phyloP scores from a whole-genome alignment of 2,113 vertebrate genomes.

The Entelurus aequoreus region DNA sequence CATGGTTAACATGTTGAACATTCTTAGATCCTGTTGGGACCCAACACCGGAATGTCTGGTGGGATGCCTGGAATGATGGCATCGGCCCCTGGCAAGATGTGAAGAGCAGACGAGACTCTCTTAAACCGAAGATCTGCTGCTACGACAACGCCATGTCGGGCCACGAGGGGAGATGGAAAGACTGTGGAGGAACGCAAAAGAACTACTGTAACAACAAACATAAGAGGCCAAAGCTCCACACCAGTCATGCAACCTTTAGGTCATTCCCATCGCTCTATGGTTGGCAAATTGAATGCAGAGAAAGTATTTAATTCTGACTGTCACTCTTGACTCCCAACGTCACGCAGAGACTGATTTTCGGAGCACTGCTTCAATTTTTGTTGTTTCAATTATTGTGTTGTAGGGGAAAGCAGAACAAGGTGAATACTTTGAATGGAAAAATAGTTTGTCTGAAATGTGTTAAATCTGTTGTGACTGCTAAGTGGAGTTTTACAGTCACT shows the following conservation, averaged over 20 bases:
- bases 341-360: constrained; percentile 55
- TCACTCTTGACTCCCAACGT: constrained; percentile 54
- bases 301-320: constrained; percentile 33
- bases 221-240: constrained; percentile 20
- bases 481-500: constrained; percentile 1
- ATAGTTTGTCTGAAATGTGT: constrained; percentile 15
- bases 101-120: constrained; percentile 38
- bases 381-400: constrained; percentile 34
- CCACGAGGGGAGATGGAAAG: constrained; percentile 44
- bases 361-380: constrained; percentile 41
- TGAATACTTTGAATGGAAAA: constrained; percentile 17
- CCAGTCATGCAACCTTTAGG: neutral
- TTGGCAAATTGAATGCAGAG: constrained; percentile 12
- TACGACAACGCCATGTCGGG: constrained; percentile 13
- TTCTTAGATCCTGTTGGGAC: constrained; percentile 88
- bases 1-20: neutral
- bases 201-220: constrained; percentile 14
- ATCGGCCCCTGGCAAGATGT: constrained; percentile 87
- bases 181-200: constrained; percentile 27
- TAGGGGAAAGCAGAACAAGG: constrained; percentile 11
- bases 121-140: constrained; percentile 38
- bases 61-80: constrained; percentile 89
- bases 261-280: constrained; percentile 15
- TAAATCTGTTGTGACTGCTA: constrained; percentile 3
- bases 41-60: constrained; percentile 92